Evolutionary conservation across 2,888 invertebrate genomes (phyloP), one percentile per base, ranked within the genome.

Genomic region (Rotaria sp.): DNA sequence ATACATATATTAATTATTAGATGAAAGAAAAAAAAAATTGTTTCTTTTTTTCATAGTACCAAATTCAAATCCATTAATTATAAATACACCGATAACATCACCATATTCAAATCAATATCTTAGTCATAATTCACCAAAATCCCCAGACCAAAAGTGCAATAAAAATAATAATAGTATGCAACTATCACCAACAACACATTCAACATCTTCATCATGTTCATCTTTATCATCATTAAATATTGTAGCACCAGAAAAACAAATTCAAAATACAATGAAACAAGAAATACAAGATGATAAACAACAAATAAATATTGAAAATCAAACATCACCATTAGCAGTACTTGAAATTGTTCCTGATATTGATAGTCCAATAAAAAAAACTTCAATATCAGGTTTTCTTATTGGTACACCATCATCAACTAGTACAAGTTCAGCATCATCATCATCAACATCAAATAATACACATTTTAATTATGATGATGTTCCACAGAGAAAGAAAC

Each of bases 361-460:
- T 80, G 80, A 80, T 45, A 67, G 30, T 35, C 35, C 35, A 21
- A 8, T 5, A 8, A 45, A 45, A 45, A 80, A 45, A 15, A 26
- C 13, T n/a, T n/a, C n/a, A 26, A 7, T n/a, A 3, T 45, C 80
- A 4, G 41, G 41, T 26, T 67, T 67, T 67, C 35, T 67, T 67
- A 67, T 67, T 35, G 26, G 67, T 67, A 80, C 80, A 45, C 80
- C 80, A 45, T 80, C 80, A 45, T 80, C 80, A 26, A 45, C 26
- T 45, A n/a, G 45, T n/a, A 13, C 80, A 80, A n/a, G 45, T 41
- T 26, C 24, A 24, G 26, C n/a, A 13, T 50, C 50, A 15, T 67
- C 30, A 67, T 80, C 80, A 26, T 45, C 80, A 4, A 5, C 80
- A n/a, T 80, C 80, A 21, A 80, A 15, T 24, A 11, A 45, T 41